Conservation (phyloP, 2,888 invertebrate species). For the Fissipunctia ypsillon region DNA sequence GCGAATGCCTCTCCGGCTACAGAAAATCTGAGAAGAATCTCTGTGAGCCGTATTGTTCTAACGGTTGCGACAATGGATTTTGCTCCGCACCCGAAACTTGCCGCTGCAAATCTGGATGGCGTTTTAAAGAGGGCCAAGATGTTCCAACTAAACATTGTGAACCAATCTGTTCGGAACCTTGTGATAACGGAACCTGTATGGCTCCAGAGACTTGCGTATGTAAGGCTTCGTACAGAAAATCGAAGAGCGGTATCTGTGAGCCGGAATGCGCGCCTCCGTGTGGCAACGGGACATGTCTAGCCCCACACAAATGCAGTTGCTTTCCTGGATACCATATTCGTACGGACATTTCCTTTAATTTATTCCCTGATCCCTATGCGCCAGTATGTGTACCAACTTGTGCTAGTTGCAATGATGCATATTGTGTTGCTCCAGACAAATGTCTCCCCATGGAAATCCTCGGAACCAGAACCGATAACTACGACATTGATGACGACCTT, state of each 20-base stretch:
- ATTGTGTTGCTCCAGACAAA: constrained; percentile 40
- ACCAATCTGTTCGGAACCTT: constrained; percentile 75
- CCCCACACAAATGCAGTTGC: constrained; percentile 72
- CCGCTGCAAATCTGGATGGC: constrained; percentile 55
- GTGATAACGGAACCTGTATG: constrained; percentile 65
- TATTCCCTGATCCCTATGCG: not conserved
- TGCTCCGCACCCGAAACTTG: constrained; percentile 62
- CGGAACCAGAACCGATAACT: not conserved
- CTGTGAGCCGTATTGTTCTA: constrained; percentile 54
- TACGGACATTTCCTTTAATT: not conserved
- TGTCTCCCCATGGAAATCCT: constrained; percentile 7
- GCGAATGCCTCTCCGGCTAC: constrained; percentile 49
- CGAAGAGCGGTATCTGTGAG: constrained; percentile 38
- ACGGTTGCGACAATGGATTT: constrained; percentile 51
- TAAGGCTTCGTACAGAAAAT: constrained; percentile 38
- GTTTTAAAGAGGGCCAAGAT: constrained; percentile 10
- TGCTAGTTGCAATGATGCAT: constrained; percentile 15
- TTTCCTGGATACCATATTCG: constrained; percentile 65
- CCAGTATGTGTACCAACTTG: constrained; percentile 45
- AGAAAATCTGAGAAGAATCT: constrained; percentile 38
- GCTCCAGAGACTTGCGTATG: constrained; percentile 72
- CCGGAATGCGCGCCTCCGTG: constrained; percentile 27
- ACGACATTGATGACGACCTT: not conserved
- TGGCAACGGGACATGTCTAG: constrained; percentile 66
- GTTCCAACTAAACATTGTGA: constrained; percentile 51